A percentile compares a stretch with the other conserved stretches of the same genome.
Conservation (phyloP, 2,888 invertebrate genomes). For the Pelosia muscerda region DNA sequence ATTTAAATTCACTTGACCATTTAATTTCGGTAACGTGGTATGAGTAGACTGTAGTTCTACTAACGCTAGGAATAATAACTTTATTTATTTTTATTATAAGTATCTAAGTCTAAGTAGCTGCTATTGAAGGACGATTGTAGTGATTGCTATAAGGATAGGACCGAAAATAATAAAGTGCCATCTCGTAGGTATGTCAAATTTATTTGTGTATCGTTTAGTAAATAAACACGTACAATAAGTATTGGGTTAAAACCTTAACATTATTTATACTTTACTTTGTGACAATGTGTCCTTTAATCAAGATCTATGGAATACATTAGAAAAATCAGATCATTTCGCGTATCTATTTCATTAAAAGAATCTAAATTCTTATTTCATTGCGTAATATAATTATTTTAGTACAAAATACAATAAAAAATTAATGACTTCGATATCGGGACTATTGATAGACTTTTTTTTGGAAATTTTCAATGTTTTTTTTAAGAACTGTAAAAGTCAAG, state of each 20-base stretch:
- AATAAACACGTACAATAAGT: conserved; percentile 78
- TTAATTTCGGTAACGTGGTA: too few relatives aligned
- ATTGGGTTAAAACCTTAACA: conserved; percentile 72
- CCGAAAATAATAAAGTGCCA: conserved; percentile 44
- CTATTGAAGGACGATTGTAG: too few relatives aligned
- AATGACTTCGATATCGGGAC: conserved; percentile 64
- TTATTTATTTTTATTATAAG: too few relatives aligned
- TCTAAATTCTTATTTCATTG: conserved; percentile 52
- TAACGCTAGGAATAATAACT: too few relatives aligned
- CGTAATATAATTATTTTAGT: conserved; percentile 51
- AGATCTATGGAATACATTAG: conserved; percentile 61
- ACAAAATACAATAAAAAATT: conserved; percentile 54
- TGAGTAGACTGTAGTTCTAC: too few relatives aligned
- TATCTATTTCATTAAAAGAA: conserved; percentile 54
- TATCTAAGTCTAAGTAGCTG: too few relatives aligned
- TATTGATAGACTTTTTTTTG: conserved; percentile 38
- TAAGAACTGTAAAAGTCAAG: conserved; percentile 22
- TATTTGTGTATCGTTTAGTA: conserved; percentile 80
- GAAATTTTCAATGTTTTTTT: conserved; percentile 22
- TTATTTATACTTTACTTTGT: conserved; percentile 53
- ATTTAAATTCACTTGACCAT: too few relatives aligned
- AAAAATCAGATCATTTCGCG: conserved; percentile 74
- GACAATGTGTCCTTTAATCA: conserved; percentile 59
- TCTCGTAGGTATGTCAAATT: conserved; percentile 68
- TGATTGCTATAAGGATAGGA: not conserved